Base-by-base conservation (phyloP, 2,888 invertebrate genomes). In the Boloria euphrosyne region DNA sequence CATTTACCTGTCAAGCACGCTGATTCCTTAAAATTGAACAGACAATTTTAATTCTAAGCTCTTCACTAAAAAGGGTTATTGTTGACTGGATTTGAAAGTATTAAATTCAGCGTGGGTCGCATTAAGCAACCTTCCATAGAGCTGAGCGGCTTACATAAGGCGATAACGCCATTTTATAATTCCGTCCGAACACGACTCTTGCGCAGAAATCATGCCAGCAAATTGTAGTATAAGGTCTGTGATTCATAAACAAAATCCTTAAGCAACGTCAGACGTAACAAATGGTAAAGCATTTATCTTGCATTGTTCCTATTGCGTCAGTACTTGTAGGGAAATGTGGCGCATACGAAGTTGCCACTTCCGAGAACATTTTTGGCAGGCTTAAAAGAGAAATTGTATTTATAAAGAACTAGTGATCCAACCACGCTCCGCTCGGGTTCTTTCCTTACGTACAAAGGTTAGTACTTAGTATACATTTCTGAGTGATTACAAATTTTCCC, bases 151-250 rank as follows among this genome's bases (percentile, higher is more conserved):
- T 73, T 79, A 78, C 74, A 76, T 80, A 81, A 83, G 75, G 51
- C 58, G 58, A 76, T 78, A 77, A 73, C 70, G 66, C 73, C 69
- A 74, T 76, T 79, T 84, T 84, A 80, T 80, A 81, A 85, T 85
- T 84, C 85, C 69, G 72, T 44, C 71, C 76, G 74, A 77, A 64
- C 64, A 66, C 66, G 58, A 59, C 61, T 53, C 53, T 58, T 63
- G 55, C 55, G 71, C 66, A 61, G 62, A 70, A 70, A 67, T 68
- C 64, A 71, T 76, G 76, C 75, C 76, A 76, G 70, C 69, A 57
- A 75, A 76, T 77, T 75, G 72, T 76, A 75, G 76, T 71, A 68
- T 61, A 69, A 72, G 60, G 55, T 62, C 50, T 70, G 72, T 75
- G 74, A 76, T 76, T 77, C 75, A 78, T 76, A 75, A 73, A 53